Evolutionary conservation across 2,113 vertebrate genomes (phyloP).

Genomic region (Melanerpes aurifrons): DNA sequence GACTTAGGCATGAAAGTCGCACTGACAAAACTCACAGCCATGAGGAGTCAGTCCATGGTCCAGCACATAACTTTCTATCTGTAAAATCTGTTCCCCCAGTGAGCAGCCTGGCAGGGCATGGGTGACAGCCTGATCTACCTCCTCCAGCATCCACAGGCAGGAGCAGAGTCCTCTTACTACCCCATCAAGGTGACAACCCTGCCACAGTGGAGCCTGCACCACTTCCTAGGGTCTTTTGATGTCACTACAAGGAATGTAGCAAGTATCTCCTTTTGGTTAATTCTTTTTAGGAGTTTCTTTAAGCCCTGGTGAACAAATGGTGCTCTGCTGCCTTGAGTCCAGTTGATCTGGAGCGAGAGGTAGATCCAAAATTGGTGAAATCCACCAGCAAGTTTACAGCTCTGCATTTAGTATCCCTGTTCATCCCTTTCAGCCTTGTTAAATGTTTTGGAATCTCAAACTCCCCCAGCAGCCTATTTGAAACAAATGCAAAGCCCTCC

Average conservation of each 20-base stretch:
- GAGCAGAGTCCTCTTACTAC: background rate
- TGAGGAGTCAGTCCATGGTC: fast-evolving
- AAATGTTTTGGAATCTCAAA: conserved; percentile 43
- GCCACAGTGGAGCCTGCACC: background rate
- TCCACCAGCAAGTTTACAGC: background rate
- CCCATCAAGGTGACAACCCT: background rate
- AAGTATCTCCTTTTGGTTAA: background rate
- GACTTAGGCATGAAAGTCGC: background rate
- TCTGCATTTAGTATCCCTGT: conserved; percentile 39
- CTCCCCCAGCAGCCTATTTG: conserved; percentile 14
- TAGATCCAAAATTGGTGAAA: background rate
- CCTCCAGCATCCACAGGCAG: background rate
- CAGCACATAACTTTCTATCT: background rate
- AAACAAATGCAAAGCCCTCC: conserved; percentile 24
- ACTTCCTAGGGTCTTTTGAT: background rate
- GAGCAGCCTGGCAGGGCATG: background rate
- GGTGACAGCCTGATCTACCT: background rate
- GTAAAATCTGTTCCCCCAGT: background rate
- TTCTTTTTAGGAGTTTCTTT: background rate
- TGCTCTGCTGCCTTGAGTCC: background rate
- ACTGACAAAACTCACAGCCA: background rate
- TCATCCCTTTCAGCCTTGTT: conserved; percentile 6
- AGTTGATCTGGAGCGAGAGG: background rate
- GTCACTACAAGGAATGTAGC: background rate
- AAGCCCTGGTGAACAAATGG: background rate